Evolutionary conservation across 2,113 vertebrate genomes (phyloP), one percentile per base, ranked within the genome.

Genomic region (Odontesthes bonariensis): DNA sequence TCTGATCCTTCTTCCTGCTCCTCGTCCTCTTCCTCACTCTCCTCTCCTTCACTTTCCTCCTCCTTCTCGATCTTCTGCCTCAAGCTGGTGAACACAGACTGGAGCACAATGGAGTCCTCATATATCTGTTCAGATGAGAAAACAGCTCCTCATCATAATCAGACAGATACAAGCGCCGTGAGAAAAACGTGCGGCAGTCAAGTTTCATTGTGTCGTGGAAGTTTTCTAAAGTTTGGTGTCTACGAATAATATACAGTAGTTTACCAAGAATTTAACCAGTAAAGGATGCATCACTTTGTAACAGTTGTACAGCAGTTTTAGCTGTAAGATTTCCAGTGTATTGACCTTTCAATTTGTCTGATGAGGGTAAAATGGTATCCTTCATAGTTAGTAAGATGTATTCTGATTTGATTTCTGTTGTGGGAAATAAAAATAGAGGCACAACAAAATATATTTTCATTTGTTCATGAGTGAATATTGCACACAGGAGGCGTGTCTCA

Each of bases 41-140:
- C 96, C 31, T 97, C 97, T 6, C 96, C 96, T 0, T 98, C 96
- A 0, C 96, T 96, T 40, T 97, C 96, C n/a, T 97, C 96, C 79
- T 98, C 97, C 65, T 97, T 98, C 84, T 97, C 97, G 0, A 97
- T 95, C 79, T 97, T 97, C 88, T 97, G 96, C 76, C 96, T 88
- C 60, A 97, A 92, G 2, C 97, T 98, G 85, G 97, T 97, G 85
- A 98, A 98, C 20, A 97, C 97, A 0, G 97, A 98, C 92, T 98
- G 97, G 0, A 98, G 93, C 44, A 98, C 97, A 0, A 97, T 97
- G 72, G 97, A 97, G 79, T 98, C 97, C 77, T 98, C 97, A 0
- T 98, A 97, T 77, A 98, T 97, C 96, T 97, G 89, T 35, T 54
- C 88, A 47, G 31, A 60, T 11, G 47, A 47, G 23, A 53, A 55